These are phyloP conservation scores for Balaenoptera acutorostrata DNA, from an alignment of 2,113 vertebrate genomes.

Conservation along the genomic window DNA sequence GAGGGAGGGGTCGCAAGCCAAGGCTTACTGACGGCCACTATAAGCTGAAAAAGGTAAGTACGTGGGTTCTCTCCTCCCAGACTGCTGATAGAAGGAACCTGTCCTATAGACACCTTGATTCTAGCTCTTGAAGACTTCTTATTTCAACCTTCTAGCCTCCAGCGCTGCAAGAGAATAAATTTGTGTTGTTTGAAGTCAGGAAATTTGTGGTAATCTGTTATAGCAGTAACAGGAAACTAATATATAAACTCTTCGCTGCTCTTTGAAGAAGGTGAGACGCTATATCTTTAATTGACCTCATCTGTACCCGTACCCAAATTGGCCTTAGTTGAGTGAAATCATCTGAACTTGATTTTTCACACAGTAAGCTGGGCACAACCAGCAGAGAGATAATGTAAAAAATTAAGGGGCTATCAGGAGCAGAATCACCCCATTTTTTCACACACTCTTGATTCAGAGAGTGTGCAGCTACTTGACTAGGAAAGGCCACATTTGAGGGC, in stretches of 20 bases:
- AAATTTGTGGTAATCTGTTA: neutral
- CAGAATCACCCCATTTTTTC: neutral
- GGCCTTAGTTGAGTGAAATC: neutral
- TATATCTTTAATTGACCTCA: neutral
- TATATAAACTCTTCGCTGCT: neutral
- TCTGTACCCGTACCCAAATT: neutral
- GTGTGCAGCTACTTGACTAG: neutral
- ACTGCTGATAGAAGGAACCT: neutral
- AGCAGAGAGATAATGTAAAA: neutral
- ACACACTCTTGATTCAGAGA: neutral
- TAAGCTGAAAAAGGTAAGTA: neutral
- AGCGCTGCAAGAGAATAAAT: neutral
- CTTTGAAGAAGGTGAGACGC: neutral
- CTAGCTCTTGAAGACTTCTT: neutral
- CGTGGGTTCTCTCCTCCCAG: neutral
- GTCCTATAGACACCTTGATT: neutral
- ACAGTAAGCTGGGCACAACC: neutral
- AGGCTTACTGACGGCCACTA: too few species aligned
- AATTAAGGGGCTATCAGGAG: rapidly evolving
- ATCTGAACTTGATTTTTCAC: neutral
- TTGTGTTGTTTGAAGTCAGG: neutral
- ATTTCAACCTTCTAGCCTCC: neutral
- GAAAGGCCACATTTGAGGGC: neutral
- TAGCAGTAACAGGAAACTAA: neutral
- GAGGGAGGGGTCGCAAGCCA: neutral